Conservation (phyloP, 2,797 vertebrate species). For the Helicolenus hilgendorfi region DNA sequence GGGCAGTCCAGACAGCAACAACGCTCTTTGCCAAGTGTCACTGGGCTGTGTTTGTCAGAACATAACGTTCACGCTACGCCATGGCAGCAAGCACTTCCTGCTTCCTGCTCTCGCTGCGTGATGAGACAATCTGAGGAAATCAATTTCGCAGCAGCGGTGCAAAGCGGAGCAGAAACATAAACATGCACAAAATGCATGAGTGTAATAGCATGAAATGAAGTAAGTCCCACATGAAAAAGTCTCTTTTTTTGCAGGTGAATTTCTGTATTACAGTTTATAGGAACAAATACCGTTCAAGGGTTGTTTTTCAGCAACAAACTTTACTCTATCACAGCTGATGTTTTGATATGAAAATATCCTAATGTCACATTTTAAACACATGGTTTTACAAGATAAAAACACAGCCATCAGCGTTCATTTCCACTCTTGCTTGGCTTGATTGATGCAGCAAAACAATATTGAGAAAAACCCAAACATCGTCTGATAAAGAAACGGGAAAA, state of each 20-base stretch:
- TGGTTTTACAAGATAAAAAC: conserved; percentile 17
- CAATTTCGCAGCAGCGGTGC: conserved; percentile 50
- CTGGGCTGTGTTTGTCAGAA: conserved; percentile 73
- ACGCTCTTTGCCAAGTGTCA: conserved; percentile 77
- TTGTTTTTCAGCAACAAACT: background rate
- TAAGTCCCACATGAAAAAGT: background rate
- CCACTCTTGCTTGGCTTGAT: background rate
- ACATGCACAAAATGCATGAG: conserved; percentile 4
- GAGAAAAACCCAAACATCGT: conserved; percentile 40
- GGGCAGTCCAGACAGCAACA: conserved; percentile 65
- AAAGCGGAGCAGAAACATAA: conserved; percentile 59
- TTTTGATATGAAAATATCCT: background rate
- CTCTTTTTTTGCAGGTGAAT: background rate
- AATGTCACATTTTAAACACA: background rate
- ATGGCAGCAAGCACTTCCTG: conserved; percentile 81
- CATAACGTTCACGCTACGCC: conserved; percentile 65
- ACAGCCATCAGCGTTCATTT: background rate
- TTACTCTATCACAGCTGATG: background rate
- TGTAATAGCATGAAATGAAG: background rate
- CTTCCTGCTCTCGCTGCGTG: conserved; percentile 68
- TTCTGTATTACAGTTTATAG: background rate
- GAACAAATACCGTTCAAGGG: background rate
- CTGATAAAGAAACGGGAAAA: conserved; percentile 39
- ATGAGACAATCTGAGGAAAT: conserved; percentile 87
- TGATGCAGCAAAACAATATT: conserved; percentile 40